Base-by-base conservation (phyloP, 2,888 invertebrate genomes). In the Torymus aiolomorphi region DNA sequence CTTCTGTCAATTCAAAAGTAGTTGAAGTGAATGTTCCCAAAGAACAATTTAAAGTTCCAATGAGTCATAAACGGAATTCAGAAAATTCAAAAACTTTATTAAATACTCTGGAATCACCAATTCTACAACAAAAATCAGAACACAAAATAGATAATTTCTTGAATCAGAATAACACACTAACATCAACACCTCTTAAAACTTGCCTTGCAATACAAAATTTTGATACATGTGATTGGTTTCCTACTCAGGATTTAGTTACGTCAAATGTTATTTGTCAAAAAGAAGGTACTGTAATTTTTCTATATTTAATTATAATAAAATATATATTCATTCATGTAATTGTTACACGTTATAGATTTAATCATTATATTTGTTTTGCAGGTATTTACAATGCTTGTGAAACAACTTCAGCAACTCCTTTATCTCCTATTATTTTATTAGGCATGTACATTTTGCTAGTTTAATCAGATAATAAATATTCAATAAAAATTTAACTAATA, bases 111-210 rank as follows among this genome's bases (percentile, higher is more conserved):
- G 61, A 79, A 77, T 76, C 77, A 20, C 66, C 77, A 51, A 57
- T 18, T 20, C 14, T 72, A 20, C n/a, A 56, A 42, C 63, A 71
- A 24, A 80, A 67, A 14, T 52, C 51, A 42, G 12, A 2, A 63
- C 2, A 62, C 13, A 74, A 52, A 16, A n/a, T 49, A 49, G 63
- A 69, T 18, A 49, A 56, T 31, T 16, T 75, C 24, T 77, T 70
- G 61, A 51, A 20, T 24, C 74, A 56, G 14, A 80, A 80, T 61
- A 80, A 67, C 63, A 65, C 75, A 31, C 18, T 63, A 42, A 82
- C 78, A 18, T 82, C 82, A 42, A 82, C 82, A 2, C 82, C 82
- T 2, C 18, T 82, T 49, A 82, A 82, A 78, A 63, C 69, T n/a
- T n/a, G n/a, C n/a, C n/a, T n/a, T 12, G 62, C 71, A 2, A 3